Evolutionary conservation across 2,113 vertebrate genomes (phyloP), one percentile per base, ranked within the genome.

Genomic region (Fukomys damarensis): DNA sequence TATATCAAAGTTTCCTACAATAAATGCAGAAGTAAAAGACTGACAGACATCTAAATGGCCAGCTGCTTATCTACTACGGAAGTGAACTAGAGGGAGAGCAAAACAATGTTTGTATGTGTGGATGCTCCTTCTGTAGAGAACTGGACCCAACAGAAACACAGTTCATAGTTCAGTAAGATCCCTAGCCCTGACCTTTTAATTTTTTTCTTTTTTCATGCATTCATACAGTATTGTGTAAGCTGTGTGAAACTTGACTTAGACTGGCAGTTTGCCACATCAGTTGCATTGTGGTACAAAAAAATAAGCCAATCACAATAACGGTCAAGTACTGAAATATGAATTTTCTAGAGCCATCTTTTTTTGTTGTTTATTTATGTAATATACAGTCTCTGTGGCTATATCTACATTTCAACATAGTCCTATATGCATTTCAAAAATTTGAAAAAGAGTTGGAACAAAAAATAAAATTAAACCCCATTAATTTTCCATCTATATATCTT

Each of bases 211-310:
- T 95, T 98, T 98, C 98, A 99, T 99, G 99, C 99, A 99, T 99
- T 99, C 99, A 99, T 99, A 99, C 99, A 99, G 99, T 99, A 99
- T 99, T 99, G 99, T 99, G 99, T 99, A 99, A 99, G 99, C 99
- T 99, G 99, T 99, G 99, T 99, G 99, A 99, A 99, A 99, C 99
- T 99, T 99, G 99, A 99, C 99, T 99, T 99, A 99, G 99, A 99
- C 99, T 99, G 99, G 99, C 99, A 99, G 99, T 99, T 99, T 93
- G 99, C 99, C 99, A 99, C 99, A 99, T 99, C 99, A 99, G 99
- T 99, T 99, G 99, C 99, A 99, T 99, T 99, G 99, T 99, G 99
- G 99, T 99, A 99, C 99, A n/a, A 99, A 99, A 99, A 99, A 99
- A 99, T 99, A 99, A 98, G 99, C 99, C 99, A 99, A 99, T 99